Evolutionary conservation across 1,140 invertebrate genomes (phyloP).

Genomic region (Microplitis demolitor): DNA sequence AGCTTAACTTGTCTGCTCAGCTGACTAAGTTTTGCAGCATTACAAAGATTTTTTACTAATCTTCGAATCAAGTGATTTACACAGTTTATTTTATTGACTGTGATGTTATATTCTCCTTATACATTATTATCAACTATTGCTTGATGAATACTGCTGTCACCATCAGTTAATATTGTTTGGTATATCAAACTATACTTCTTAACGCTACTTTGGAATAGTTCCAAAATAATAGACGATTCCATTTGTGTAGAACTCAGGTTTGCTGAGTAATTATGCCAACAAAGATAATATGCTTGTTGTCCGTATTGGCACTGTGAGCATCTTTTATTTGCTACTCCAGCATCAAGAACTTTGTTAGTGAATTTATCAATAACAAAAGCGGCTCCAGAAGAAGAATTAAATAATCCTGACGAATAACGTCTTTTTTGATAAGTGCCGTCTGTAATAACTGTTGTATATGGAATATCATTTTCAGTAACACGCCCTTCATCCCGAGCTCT

Average conservation of each 20-base stretch:
- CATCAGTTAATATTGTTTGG: conserved; percentile 37
- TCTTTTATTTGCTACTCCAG: background rate
- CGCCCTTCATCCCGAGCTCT: background rate
- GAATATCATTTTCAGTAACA: background rate
- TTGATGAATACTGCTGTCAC: conserved; percentile 36
- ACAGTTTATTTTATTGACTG: conserved; percentile 36
- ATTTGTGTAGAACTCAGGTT: background rate
- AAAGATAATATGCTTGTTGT: background rate
- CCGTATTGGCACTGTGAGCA: background rate
- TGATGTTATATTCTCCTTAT: conserved; percentile 28
- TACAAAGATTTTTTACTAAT: background rate
- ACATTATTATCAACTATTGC: conserved; percentile 15
- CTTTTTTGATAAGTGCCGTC: background rate
- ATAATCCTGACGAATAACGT: background rate
- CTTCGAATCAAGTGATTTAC: background rate
- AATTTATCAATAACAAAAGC: background rate
- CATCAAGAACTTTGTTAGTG: background rate
- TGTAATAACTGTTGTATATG: background rate
- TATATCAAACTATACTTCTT: conserved; percentile 26
- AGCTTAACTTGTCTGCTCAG: too few relatives aligned
- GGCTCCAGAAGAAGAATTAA: background rate
- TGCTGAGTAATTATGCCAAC: background rate
- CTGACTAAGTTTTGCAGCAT: too few relatives aligned
- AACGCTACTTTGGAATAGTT: background rate
- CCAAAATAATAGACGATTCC: background rate